Base-by-base conservation (phyloP, 2,888 invertebrate species). In the Cataglyphis rosenhaueri region DNA sequence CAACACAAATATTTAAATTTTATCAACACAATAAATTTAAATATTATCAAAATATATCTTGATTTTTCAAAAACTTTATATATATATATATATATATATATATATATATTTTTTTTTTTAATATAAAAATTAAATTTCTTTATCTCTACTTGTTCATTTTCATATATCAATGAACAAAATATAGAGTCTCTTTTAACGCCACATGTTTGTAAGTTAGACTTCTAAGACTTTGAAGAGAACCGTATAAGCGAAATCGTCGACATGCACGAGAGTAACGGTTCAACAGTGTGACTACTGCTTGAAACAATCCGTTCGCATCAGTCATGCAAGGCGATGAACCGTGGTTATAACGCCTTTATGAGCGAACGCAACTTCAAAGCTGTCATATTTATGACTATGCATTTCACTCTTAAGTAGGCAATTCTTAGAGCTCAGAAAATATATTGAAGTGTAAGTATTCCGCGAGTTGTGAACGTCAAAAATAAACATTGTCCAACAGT, bases 261-360 rank as follows among this genome's bases (percentile, higher is more conserved):
- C 70, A 68, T 64, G 59, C 59, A 59, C 71, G 44, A 44, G 70
- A 70, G 78, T 78, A 78, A 78, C 78, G 59, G 78, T 78, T 70
- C 32, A 38, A 59, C 78, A 44, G 44, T 79, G 57, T 79, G 44
- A 70, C 78, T 78, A 70, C 35, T 71, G 71, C 71, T 71, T 57
- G 70, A 44, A 78, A 78, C 78, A 78, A 78, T 78, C 44, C 41
- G 41, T 44, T 59, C 59, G 59, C 59, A 71, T 79, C 71, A 70
- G 78, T 71, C 71, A 79, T 79, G 78, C 71, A 71, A 79, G 71
- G 59, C 78, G 59, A 44, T 6, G 44, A 59, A 44, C 78, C 78
- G 71, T 44, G 44, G 59, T 71, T 59, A 68, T 57, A 79, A 71
- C 59, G 25, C 29, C 59, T 59, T 79, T 79, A 79, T 48, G 44